A percentile compares a stretch with the other conserved stretches of the same genome.
phyloP scores from a whole-genome alignment of 2,888 invertebrate species.

The Colletes collaris region DNA sequence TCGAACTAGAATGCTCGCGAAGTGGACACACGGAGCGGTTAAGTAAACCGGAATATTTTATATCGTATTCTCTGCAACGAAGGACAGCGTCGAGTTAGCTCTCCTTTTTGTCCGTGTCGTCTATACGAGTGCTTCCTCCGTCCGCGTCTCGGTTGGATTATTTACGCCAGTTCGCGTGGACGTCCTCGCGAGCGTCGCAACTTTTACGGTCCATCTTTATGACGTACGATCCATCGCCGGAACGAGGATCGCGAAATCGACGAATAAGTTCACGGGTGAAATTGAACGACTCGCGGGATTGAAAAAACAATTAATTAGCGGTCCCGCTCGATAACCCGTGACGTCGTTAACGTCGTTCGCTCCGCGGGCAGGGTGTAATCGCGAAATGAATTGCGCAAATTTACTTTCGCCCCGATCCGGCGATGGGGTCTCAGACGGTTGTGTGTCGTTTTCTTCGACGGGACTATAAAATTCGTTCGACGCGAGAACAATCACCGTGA shows the following conservation, averaged over 20 bases:
- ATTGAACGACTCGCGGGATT: no score
- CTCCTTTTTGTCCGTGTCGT: constrained; percentile 19
- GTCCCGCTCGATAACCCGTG: no score
- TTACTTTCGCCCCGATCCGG: not conserved
- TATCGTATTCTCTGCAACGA: constrained; percentile 48
- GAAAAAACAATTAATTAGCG: constrained; percentile 3
- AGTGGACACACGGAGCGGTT: constrained; percentile 21
- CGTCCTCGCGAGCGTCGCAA: constrained; percentile 41
- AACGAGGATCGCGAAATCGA: no score
- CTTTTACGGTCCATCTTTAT: constrained; percentile 6
- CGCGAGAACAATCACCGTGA: not conserved
- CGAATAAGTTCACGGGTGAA: no score
- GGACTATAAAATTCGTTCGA: not conserved
- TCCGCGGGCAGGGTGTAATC: not conserved
- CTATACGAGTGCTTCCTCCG: constrained; percentile 32
- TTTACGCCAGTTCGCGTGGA: constrained; percentile 39
- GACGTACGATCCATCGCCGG: constrained; percentile 8
- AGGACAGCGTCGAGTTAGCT: not conserved
- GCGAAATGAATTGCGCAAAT: constrained; percentile 8
- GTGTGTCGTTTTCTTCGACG: not conserved
- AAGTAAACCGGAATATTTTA: constrained; percentile 59
- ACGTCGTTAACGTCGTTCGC: not conserved
- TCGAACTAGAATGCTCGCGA: no score
- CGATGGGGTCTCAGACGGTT: not conserved
- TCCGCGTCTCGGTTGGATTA: not conserved